Evolutionary conservation across 2,797 vertebrate species (phyloP).

Genomic region (Artibeus lituratus): DNA sequence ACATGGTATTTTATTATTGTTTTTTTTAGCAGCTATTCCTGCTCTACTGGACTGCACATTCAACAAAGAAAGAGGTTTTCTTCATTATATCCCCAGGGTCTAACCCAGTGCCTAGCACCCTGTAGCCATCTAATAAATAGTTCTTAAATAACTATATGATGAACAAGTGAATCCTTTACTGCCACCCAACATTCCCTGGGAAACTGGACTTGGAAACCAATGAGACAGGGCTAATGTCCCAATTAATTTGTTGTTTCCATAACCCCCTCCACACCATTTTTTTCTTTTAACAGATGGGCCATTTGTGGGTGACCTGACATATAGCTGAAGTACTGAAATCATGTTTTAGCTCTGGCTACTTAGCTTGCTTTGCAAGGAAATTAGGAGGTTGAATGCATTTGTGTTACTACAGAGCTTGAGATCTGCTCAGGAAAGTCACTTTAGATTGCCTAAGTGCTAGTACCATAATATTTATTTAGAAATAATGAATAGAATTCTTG

Average conservation of each 20-base stretch:
- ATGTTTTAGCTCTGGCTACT: constrained; percentile 38
- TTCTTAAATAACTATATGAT: not conserved
- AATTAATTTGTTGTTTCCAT: not conserved
- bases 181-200: not conserved
- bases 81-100: not conserved
- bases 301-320: not conserved
- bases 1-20: not conserved
- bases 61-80: not conserved
- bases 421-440: constrained; percentile 60
- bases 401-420: constrained; percentile 51
- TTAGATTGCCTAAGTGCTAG: constrained; percentile 46
- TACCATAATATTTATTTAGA: constrained; percentile 70
- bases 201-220: not conserved
- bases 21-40: constrained; percentile 5
- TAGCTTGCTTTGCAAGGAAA: constrained; percentile 60
- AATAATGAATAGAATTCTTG: constrained; percentile 67
- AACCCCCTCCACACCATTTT: not conserved
- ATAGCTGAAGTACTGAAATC: not conserved
- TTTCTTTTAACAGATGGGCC: not conserved
- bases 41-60: not conserved
- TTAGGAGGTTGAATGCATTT: constrained; percentile 48
- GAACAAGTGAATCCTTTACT: not conserved
- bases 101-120: not conserved
- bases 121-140: not conserved
- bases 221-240: not conserved